A percentile compares a stretch with the other conserved stretches of the same genome.
phyloP scores from a whole-genome alignment of 2,113 vertebrate genomes.

The Etheostoma cragini region DNA sequence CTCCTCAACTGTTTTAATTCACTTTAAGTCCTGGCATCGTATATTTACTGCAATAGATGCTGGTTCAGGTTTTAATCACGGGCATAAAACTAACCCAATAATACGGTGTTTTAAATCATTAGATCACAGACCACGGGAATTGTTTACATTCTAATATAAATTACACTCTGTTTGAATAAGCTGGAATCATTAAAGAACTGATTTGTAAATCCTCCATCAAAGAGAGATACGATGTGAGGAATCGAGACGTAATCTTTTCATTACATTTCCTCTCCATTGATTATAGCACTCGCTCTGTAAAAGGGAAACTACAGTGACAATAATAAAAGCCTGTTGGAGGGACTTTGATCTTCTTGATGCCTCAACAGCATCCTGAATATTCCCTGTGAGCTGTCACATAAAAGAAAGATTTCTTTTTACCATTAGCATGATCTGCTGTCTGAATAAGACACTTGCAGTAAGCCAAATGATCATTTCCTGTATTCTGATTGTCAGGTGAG shows the following conservation, averaged over 20 bases:
- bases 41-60: constrained; percentile 14
- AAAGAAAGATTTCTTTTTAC: constrained; percentile 21
- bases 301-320: constrained; percentile 42
- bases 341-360: constrained; percentile 55
- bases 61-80: constrained; percentile 13
- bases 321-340: constrained; percentile 48
- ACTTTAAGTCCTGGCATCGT: constrained; percentile 14
- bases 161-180: not conserved
- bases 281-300: constrained; percentile 33
- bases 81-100: constrained; percentile 15
- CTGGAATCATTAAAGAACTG: constrained; percentile 33
- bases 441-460: constrained; percentile 29
- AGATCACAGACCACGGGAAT: constrained; percentile 16
- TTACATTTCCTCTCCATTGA: constrained; percentile 43
- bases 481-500: constrained; percentile 40
- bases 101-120: not conserved
- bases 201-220: constrained; percentile 7
- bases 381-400: constrained; percentile 48
- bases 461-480: constrained; percentile 59
- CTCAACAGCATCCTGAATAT: constrained; percentile 46
- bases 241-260: constrained; percentile 33
- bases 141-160: constrained; percentile 18
- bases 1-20: constrained; percentile 26
- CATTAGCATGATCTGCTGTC: constrained; percentile 42
- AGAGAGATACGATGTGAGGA: not conserved